These are phyloP conservation scores for Machaerirhynchus nigripectus DNA, from an alignment of 2,113 vertebrate genomes.

Conservation along the genomic window DNA sequence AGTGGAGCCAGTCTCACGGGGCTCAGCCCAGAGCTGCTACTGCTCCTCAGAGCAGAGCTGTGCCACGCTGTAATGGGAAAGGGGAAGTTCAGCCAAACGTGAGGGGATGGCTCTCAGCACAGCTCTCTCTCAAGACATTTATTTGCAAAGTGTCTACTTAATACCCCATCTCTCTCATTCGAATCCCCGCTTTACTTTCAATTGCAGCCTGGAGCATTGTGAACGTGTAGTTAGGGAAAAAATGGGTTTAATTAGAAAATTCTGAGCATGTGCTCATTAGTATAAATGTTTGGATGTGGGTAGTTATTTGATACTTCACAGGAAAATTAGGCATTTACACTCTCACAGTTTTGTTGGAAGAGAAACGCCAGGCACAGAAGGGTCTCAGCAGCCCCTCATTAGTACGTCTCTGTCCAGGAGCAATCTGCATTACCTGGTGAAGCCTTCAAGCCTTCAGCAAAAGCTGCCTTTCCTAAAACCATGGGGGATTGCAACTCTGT, in stretches of 20 bases:
- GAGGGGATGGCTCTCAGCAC: not conserved
- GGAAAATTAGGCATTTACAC: not conserved
- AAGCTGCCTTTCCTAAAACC: not conserved
- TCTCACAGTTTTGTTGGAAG: not conserved
- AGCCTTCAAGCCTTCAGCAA: not conserved
- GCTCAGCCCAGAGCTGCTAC: not conserved
- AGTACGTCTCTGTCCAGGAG: not conserved
- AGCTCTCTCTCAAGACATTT: not conserved
- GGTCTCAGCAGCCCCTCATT: not conserved
- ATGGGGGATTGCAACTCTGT: accelerated
- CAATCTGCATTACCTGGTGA: not conserved
- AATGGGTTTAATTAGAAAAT: not conserved
- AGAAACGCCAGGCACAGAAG: not conserved
- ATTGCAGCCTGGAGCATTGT: not conserved
- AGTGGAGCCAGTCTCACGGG: accelerated
- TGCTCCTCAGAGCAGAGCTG: not conserved
- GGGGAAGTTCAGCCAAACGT: accelerated
- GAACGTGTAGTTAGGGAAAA: not conserved
- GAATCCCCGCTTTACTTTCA: not conserved
- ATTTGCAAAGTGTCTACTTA: not conserved
- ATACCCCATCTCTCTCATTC: not conserved
- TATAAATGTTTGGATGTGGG: not conserved
- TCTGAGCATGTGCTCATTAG: not conserved
- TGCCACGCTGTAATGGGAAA: accelerated
- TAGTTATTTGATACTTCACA: not conserved